Percentiles rank a stretch among this genome's conserved stretches.
Evolutionary conservation across 2,888 invertebrate genomes (phyloP).

Genomic region (Dicranocentrus wangi): DNA sequence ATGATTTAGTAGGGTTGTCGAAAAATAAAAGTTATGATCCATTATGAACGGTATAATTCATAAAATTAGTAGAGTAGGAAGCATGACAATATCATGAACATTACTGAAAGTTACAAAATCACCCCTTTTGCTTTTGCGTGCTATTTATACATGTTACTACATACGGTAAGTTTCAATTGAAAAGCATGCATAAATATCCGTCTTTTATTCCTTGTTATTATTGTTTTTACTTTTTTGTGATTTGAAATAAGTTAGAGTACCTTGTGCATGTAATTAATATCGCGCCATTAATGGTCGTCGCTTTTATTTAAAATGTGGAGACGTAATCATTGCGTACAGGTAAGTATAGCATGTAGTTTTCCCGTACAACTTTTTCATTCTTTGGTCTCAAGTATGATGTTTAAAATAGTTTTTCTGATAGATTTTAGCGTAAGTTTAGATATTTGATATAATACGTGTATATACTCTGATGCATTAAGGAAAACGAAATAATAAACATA

Average conservation of each 20-base stretch:
- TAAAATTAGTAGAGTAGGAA: too few species aligned
- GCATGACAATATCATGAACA: too few species aligned
- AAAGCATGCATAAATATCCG: too few species aligned
- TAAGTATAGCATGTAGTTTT: neutral
- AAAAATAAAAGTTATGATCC: too few species aligned
- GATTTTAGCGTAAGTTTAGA: neutral
- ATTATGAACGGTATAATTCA: too few species aligned
- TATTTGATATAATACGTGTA: constrained; percentile 3
- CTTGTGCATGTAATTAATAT: too few species aligned
- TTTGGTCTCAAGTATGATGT: constrained; percentile 6
- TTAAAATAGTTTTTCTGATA: neutral
- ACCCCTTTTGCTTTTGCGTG: neutral
- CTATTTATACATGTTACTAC: too few species aligned
- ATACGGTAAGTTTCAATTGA: too few species aligned
- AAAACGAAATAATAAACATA: neutral
- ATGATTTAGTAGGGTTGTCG: too few species aligned
- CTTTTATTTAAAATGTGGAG: neutral
- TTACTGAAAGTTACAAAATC: neutral
- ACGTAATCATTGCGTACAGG: neutral
- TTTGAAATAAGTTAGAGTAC: too few species aligned
- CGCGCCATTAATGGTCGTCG: neutral
- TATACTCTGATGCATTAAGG: neutral
- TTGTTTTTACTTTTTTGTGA: too few species aligned
- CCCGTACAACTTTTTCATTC: neutral
- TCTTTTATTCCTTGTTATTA: too few species aligned